Conservation (phyloP, 2,888 invertebrate species). For the Aporophyla lueneburgensis region DNA sequence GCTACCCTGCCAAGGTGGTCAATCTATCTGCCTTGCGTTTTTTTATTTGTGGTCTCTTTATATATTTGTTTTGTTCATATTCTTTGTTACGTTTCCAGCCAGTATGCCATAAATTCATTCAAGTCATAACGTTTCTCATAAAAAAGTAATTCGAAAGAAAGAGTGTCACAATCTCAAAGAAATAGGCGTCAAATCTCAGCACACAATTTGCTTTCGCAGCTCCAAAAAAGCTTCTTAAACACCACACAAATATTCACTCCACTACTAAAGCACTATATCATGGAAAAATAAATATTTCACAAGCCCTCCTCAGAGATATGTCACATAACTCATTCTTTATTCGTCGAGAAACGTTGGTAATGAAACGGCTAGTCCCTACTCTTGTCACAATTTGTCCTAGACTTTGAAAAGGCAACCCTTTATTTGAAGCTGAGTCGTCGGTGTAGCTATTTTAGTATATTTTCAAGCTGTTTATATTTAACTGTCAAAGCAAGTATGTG, state of each 20-base stretch:
- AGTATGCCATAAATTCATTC: slow-evolving; percentile 10
- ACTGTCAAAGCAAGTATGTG: slow-evolving; percentile 5
- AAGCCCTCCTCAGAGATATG: slow-evolving; percentile 51
- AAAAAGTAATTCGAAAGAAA: not conserved
- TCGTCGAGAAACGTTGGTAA: slow-evolving; percentile 56
- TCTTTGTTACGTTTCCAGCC: not conserved
- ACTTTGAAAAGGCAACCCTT: slow-evolving; percentile 51
- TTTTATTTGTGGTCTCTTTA: not conserved
- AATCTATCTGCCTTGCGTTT: not conserved
- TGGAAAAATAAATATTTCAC: slow-evolving; percentile 60
- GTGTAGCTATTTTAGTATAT: slow-evolving; percentile 17
- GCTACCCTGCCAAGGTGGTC: no score
- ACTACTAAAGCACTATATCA: slow-evolving; percentile 50
- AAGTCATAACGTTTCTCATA: not conserved
- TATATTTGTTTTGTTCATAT: not conserved
- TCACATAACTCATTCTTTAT: slow-evolving; percentile 65
- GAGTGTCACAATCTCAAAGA: slow-evolving; percentile 13
- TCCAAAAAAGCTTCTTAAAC: slow-evolving; percentile 33
- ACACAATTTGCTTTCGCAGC: slow-evolving; percentile 3
- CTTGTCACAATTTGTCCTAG: slow-evolving; percentile 59
- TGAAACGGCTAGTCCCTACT: slow-evolving; percentile 57
- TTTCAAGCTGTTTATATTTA: slow-evolving; percentile 15
- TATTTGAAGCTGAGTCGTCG: slow-evolving; percentile 41
- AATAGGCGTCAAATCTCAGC: slow-evolving; percentile 31
- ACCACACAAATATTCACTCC: slow-evolving; percentile 54